phyloP scores from a whole-genome alignment of 2,113 vertebrate genomes.

The Balaenoptera acutorostrata region DNA sequence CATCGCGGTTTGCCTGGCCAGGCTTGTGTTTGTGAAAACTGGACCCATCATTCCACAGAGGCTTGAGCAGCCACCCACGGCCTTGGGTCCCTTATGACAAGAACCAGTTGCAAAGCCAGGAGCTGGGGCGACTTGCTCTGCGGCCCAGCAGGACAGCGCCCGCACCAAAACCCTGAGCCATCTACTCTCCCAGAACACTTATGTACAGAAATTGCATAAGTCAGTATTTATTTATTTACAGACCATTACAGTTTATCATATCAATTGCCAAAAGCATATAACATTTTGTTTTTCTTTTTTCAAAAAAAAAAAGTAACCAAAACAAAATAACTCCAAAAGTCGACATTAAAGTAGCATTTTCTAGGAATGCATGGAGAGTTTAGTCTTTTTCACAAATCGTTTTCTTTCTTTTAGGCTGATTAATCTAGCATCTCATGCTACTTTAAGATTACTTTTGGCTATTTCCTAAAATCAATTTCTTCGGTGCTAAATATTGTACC shows the following conservation, averaged over 20 bases:
- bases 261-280: slow-evolving; percentile 80
- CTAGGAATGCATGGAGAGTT: slow-evolving; percentile 52
- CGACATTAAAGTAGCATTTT: slow-evolving; percentile 65
- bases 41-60: slow-evolving; percentile 51
- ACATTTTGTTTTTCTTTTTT: slow-evolving; percentile 75
- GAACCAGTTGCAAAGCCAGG: slow-evolving; percentile 51
- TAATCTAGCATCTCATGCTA: slow-evolving; percentile 43
- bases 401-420: slow-evolving; percentile 36
- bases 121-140: slow-evolving; percentile 21
- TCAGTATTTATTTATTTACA: slow-evolving; percentile 84
- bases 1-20: neutral
- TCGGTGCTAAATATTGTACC: slow-evolving; percentile 47
- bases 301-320: slow-evolving; percentile 69
- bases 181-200: slow-evolving; percentile 59
- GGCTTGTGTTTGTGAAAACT: slow-evolving; percentile 44
- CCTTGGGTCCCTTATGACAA: slow-evolving; percentile 40
- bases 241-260: slow-evolving; percentile 85
- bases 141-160: neutral
- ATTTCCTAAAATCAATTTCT: slow-evolving; percentile 34
- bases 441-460: slow-evolving; percentile 56
- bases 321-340: slow-evolving; percentile 72
- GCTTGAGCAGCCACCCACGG: slow-evolving; percentile 24
- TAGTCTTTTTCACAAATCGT: slow-evolving; percentile 33
- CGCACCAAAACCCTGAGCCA: slow-evolving; percentile 48
- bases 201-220: slow-evolving; percentile 74